A percentile compares a stretch with the other conserved stretches of the same genome.
phyloP scores from a whole-genome alignment of 2,888 invertebrate genomes.

The Lampropteryx suffumata region DNA sequence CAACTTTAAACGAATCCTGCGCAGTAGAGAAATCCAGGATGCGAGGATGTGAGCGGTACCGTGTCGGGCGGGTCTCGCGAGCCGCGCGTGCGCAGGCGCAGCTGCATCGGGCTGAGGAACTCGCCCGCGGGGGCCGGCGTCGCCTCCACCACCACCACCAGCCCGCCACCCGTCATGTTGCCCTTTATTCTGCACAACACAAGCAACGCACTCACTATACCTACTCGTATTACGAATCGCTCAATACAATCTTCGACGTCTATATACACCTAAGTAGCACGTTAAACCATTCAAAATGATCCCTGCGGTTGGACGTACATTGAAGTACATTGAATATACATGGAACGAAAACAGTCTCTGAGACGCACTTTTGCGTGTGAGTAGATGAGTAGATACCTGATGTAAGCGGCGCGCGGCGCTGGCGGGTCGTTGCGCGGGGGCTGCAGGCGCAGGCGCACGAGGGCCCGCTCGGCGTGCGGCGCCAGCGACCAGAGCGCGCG shows the following conservation, averaged over 20 bases:
- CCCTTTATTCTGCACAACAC: slow-evolving; percentile 51
- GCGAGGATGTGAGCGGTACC: slow-evolving; percentile 32
- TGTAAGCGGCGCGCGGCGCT: slow-evolving; percentile 12
- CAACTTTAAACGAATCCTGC: too few relatives aligned
- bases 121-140: slow-evolving; percentile 55
- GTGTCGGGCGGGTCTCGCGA: slow-evolving; percentile 53
- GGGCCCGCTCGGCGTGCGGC: slow-evolving; percentile 92
- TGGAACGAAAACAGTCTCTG: too few relatives aligned
- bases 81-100: slow-evolving; percentile 62
- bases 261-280: too few relatives aligned
- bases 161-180: slow-evolving; percentile 60
- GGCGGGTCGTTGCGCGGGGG: slow-evolving; percentile 44
- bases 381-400: slow-evolving; percentile 6
- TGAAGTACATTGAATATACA: too few relatives aligned
- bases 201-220: too few relatives aligned
- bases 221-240: too few relatives aligned
- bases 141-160: slow-evolving; percentile 72
- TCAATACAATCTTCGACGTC: too few relatives aligned
- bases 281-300: too few relatives aligned
- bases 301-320: too few relatives aligned
- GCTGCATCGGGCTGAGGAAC: slow-evolving; percentile 60
- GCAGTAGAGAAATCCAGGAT: too few relatives aligned
- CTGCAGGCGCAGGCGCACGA: slow-evolving; percentile 91
- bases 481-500: slow-evolving; percentile 93
- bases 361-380: too few relatives aligned